These are phyloP conservation scores for Salminus brasiliensis DNA, from an alignment of 2,113 vertebrate genomes.

Conservation along the genomic window DNA sequence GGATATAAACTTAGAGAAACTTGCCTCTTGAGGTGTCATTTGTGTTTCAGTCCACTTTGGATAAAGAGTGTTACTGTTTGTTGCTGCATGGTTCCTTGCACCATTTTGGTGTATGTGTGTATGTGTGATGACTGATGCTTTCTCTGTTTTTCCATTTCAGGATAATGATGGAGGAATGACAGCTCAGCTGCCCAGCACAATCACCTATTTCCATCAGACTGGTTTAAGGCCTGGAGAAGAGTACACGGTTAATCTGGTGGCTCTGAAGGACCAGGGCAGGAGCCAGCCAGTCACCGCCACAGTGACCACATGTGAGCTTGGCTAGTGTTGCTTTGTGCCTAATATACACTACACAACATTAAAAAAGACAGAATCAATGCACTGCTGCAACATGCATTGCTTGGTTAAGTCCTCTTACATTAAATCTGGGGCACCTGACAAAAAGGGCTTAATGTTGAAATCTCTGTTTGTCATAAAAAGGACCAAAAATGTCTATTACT, in stretches of 20 bases:
- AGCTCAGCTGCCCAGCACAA: constrained; percentile 91
- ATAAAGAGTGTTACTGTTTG: no score
- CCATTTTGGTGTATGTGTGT: not conserved
- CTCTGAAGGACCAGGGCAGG: constrained; percentile 89
- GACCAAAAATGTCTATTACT: no score
- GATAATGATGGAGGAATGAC: constrained; percentile 96
- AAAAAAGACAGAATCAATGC: not conserved
- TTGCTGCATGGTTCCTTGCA: constrained; percentile 16
- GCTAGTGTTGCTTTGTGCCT: not conserved
- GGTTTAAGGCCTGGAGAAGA: constrained; percentile 94
- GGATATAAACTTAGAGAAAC: no score
- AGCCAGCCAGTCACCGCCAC: constrained; percentile 87
- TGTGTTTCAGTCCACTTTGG: no score
- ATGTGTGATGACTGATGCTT: no score
- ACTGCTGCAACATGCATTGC: not conserved
- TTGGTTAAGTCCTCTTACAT: no score
- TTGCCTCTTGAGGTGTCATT: no score
- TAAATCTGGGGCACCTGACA: no score
- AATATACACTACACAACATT: not conserved
- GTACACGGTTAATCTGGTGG: constrained; percentile 92
- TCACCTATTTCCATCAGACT: constrained; percentile 93
- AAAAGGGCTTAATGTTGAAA: no score
- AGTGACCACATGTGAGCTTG: constrained; percentile 86
- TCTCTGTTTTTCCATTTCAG: constrained; percentile 68
- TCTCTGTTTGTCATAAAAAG: no score